These are phyloP conservation scores for Ophiothrix spiculata DNA, from an alignment of 35 echinoderm and acorn worm genomes.

Conservation along the genomic window DNA sequence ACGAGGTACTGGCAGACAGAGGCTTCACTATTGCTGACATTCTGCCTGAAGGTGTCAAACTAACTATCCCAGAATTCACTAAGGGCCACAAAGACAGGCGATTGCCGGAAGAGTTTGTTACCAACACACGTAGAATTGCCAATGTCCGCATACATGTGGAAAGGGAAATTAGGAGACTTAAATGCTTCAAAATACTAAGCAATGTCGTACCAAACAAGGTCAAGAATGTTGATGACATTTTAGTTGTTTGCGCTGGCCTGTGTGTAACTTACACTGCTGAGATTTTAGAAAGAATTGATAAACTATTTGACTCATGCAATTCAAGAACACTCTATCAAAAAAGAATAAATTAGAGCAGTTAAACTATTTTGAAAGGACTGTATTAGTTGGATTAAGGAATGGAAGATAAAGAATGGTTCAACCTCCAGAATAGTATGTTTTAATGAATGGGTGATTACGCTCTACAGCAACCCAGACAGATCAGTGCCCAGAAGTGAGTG, in stretches of 20 bases:
- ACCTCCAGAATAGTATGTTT: neutral
- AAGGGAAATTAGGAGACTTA: constrained; percentile 40
- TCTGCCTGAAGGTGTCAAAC: constrained; percentile 17
- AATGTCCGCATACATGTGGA: constrained; percentile 60
- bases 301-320: neutral
- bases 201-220: neutral
- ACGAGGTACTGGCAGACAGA: constrained; percentile 50
- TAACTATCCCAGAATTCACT: constrained; percentile 41
- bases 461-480: neutral
- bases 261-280: constrained; percentile 10
- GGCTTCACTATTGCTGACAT: constrained; percentile 45
- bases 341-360: neutral
- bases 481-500: neutral
- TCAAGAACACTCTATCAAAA: neutral
- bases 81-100: constrained; percentile 34
- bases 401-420: neutral
- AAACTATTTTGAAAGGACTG: too few relatives aligned
- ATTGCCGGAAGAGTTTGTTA: constrained; percentile 26
- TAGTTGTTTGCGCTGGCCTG: neutral
- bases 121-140: constrained; percentile 37
- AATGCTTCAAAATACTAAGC: constrained; percentile 37
- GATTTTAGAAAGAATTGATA: neutral
- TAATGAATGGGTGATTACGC: neutral
- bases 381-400: too few relatives aligned
- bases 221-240: neutral